Conservation (phyloP, 2,113 vertebrate species). For the Panthera tigris region DNA sequence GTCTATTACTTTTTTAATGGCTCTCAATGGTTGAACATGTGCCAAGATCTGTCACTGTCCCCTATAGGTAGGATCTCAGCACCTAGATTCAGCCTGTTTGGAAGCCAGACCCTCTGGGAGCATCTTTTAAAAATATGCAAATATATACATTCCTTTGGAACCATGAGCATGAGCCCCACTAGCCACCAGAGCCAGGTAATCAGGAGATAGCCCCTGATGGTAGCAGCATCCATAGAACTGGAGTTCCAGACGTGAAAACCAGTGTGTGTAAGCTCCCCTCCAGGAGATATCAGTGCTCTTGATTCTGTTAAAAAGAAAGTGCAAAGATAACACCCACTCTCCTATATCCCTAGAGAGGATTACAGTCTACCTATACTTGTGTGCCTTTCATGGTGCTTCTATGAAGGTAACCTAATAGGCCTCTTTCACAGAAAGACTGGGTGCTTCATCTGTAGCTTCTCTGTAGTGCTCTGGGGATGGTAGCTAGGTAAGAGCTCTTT, state of each 20-base stretch:
- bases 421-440: not conserved
- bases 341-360: not conserved
- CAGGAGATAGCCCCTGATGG: not conserved
- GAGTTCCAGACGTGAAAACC: not conserved
- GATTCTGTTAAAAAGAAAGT: not conserved
- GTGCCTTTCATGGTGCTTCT: not conserved
- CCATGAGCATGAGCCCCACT: not conserved
- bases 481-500: not conserved
- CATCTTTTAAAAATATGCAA: not conserved
- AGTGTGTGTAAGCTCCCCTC: not conserved
- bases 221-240: not conserved
- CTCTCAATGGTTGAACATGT: not conserved
- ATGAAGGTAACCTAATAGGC: not conserved
- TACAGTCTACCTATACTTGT: not conserved
- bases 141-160: not conserved
- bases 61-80: not conserved
- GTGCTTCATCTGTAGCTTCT: not conserved
- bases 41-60: not conserved
- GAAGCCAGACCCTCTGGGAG: not conserved
- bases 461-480: not conserved
- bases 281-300: not conserved
- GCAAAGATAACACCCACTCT: not conserved
- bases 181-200: not conserved
- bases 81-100: not conserved
- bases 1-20: not conserved